These are phyloP conservation scores for Anseranas semipalmata DNA, from an alignment of 2,113 vertebrate genomes.

Conservation along the genomic window DNA sequence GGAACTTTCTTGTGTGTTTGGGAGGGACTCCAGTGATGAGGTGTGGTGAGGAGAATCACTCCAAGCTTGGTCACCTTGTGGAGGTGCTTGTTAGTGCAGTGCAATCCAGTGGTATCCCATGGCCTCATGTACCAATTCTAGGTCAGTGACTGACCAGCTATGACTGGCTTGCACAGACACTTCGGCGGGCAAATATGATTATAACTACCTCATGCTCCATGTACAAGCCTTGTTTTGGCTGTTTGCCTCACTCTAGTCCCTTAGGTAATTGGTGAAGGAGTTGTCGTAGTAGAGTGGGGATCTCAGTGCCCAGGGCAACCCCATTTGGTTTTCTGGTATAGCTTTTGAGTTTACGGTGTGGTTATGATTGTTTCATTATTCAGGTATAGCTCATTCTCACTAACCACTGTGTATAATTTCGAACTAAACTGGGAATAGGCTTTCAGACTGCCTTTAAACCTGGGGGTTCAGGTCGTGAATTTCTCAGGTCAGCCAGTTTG, in stretches of 20 bases:
- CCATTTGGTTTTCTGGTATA: background rate
- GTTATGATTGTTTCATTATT: background rate
- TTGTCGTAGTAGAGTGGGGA: background rate
- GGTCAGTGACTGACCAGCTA: background rate
- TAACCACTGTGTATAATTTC: background rate
- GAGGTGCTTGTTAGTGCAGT: rapidly evolving
- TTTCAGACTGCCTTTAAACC: background rate
- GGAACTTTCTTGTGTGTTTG: background rate
- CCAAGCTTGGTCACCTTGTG: background rate
- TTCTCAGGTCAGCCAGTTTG: background rate
- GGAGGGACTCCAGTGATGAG: background rate
- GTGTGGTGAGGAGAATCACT: background rate
- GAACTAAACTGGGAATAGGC: background rate
- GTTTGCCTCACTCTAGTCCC: background rate
- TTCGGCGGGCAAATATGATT: rapidly evolving
- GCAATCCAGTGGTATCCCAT: background rate
- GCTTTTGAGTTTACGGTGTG: background rate
- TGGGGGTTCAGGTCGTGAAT: background rate
- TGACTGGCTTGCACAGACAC: background rate
- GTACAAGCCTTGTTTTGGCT: background rate
- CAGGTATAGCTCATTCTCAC: background rate
- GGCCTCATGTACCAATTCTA: background rate
- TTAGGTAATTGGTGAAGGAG: background rate
- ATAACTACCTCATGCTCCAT: background rate
- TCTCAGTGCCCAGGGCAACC: background rate